Conservation (phyloP, 2,888 invertebrate species). For the Tipula confusa region DNA sequence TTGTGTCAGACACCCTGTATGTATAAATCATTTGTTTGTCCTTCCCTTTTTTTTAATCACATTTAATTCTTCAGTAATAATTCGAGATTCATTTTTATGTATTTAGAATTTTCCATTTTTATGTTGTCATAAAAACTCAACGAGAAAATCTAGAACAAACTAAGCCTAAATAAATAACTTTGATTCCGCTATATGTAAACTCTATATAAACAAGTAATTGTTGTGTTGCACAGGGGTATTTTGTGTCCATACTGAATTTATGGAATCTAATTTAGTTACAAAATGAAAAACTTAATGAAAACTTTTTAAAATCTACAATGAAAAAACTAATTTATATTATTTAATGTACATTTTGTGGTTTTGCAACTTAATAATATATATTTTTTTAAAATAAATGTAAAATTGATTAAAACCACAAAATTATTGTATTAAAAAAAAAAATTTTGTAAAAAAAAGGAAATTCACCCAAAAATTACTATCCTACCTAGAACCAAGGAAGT, state of each 20-base stretch:
- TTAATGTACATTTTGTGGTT: not conserved
- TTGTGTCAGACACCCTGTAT: too few species aligned
- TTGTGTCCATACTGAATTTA: not conserved
- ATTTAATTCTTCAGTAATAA: not conserved
- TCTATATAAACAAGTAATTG: not conserved
- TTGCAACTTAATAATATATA: not conserved
- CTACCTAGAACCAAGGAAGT: not conserved
- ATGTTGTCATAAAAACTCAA: not conserved
- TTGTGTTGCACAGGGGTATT: not conserved
- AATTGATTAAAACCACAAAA: not conserved
- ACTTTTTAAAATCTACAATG: too few species aligned
- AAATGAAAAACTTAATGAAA: not conserved
- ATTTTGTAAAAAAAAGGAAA: not conserved
- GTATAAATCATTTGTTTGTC: not conserved
- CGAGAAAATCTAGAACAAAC: not conserved
- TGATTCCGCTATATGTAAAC: not conserved
- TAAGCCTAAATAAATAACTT: not conserved
- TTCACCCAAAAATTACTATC: not conserved
- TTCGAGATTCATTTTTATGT: not conserved
- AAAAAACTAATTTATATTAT: not conserved
- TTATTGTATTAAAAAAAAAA: not conserved
- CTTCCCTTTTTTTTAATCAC: not conserved
- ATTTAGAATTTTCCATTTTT: not conserved
- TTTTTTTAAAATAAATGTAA: not conserved
- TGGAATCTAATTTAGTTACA: not conserved